phyloP scores from a whole-genome alignment of 2,797 vertebrate genomes.

The Rhynchotus rufescens region DNA sequence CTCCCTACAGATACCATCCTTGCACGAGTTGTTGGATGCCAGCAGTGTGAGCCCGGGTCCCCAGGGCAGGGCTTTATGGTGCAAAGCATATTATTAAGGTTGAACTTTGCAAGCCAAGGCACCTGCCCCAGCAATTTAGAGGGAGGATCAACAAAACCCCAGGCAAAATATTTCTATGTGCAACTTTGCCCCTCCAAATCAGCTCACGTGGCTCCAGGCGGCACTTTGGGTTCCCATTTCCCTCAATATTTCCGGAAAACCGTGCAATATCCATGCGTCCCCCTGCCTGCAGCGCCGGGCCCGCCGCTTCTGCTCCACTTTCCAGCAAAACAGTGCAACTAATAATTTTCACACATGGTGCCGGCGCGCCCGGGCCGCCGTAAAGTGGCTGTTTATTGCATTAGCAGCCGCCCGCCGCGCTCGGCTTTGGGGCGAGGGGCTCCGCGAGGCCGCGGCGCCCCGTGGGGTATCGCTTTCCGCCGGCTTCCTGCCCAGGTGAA shows the following conservation, averaged over 20 bases:
- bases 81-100: neutral
- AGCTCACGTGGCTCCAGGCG: no score
- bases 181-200: no score
- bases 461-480: slow-evolving; percentile 87
- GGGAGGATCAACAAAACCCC: neutral
- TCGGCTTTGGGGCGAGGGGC: slow-evolving; percentile 80
- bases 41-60: neutral
- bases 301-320: neutral
- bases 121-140: neutral
- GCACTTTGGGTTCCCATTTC: neutral
- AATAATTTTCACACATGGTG: slow-evolving; percentile 71
- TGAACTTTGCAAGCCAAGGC: neutral
- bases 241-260: neutral
- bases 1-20: slow-evolving; percentile 26
- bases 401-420: slow-evolving; percentile 80
- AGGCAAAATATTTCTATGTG: neutral
- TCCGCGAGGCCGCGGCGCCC: slow-evolving; percentile 85
- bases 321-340: neutral
- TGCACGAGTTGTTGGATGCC: neutral
- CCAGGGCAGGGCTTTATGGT: neutral
- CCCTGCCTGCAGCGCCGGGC: neutral
- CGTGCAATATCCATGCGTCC: neutral
- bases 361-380: slow-evolving; percentile 52
- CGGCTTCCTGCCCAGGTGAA: slow-evolving; percentile 89
- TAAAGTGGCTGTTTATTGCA: slow-evolving; percentile 80